Base-by-base conservation (phyloP, 2,113 vertebrate species). In the Alexandromys fortis region DNA sequence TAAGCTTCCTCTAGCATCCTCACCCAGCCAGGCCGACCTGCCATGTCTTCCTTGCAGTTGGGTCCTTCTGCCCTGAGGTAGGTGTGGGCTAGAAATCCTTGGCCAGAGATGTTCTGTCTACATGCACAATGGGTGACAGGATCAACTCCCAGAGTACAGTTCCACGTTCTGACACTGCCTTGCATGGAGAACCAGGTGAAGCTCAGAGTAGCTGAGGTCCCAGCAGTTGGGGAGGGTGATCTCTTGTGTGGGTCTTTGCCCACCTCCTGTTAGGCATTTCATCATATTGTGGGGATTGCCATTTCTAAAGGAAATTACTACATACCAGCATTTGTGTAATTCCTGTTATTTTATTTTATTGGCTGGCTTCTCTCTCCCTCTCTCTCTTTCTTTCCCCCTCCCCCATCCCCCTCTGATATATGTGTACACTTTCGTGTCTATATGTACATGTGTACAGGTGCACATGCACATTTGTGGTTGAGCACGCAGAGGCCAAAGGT, bases 1-100 rank as follows among this genome's bases (percentile, higher is more conserved):
- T 82, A 96, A 98, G 98, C 93, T 86, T 78, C 96, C 9, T 82
- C 81, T 7, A 72, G 47, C 67, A 97, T 67, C 0, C 4, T 52
- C 42, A 65, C n/a, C 12, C 83, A 16, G 3, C 49, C 47, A 70
- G 90, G 68, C 3, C 38, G 5, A 85, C 38, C n/a, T 33, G 24
- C 1, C 0, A 5, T 78, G 1, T 72, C 75, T 0, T 0, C 28
- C 1, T 0, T 82, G 68, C 72, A 21, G 1, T 52, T 98, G 86
- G 16, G 1, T 10, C 1, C 42, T 77, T 30, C 86, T 65, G 4
- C 12, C 67, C 17, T 16, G 0, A 73, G 96, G 97, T 97, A 97
- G 76, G 97, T 75, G 85, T 1, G 17, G 2, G 12, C 78, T 5
- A 0, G 73, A 38, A 73, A 45, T 55, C 42, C 49, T 91, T 52